Conservation (phyloP, 2,888 invertebrate genomes). For the Latrodectus hesperus region DNA sequence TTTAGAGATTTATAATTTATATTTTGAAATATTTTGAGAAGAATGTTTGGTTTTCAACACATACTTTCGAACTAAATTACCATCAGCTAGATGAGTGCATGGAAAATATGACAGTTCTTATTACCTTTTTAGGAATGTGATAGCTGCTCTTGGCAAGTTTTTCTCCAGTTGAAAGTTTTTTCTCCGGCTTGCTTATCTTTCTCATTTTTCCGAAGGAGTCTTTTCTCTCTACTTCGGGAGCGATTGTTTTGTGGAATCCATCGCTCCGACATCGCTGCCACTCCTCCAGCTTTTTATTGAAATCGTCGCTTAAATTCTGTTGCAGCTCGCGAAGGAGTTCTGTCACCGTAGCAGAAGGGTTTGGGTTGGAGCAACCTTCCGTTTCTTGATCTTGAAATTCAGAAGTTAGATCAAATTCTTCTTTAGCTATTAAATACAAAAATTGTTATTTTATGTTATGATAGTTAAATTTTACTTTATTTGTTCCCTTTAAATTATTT, state of each 20-base stretch:
- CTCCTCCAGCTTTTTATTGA: conserved; percentile 87
- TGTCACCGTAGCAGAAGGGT: conserved; percentile 62
- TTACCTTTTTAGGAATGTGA: conserved; percentile 55
- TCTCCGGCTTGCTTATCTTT: conserved; percentile 57
- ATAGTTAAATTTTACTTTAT: no score
- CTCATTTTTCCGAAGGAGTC: conserved; percentile 57
- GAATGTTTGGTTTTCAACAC: no score
- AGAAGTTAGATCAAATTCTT: conserved; percentile 8
- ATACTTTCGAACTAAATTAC: no score
- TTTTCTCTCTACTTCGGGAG: conserved; percentile 46
- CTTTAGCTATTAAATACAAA: conserved; percentile 17
- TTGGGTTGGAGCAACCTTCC: conserved; percentile 2
- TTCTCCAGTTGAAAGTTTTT: conserved; percentile 41
- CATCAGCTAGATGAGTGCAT: background rate
- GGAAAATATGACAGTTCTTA: background rate
- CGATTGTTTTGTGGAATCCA: conserved; percentile 24
- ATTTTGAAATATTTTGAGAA: no score
- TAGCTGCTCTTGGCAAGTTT: conserved; percentile 58
- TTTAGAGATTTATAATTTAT: no score
- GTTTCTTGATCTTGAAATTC: conserved; percentile 7
- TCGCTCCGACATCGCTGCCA: conserved; percentile 80
- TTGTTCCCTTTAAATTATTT: no score
- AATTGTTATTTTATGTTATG: no score
- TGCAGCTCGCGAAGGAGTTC: conserved; percentile 76
- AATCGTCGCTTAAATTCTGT: conserved; percentile 85